A percentile compares a stretch with the other conserved stretches of the same genome.
These are phyloP conservation scores for Ptilonorhynchus violaceus DNA, from an alignment of 2,113 vertebrate species.

Conservation along the genomic window DNA sequence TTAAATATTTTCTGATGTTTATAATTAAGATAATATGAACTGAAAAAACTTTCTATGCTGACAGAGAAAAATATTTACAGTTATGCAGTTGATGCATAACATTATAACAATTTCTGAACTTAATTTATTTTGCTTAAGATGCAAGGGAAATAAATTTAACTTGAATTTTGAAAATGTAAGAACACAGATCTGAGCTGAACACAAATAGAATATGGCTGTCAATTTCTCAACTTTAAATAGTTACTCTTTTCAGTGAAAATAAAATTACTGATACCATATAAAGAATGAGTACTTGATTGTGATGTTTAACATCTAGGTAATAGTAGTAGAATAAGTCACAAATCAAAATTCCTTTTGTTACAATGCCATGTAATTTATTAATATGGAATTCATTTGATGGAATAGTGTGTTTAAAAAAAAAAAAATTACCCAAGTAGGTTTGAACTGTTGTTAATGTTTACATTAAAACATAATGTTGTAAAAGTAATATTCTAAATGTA, in stretches of 20 bases:
- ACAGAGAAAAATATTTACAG: not conserved
- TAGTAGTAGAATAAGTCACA: not conserved
- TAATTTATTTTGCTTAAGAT: not conserved
- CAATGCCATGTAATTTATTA: not conserved
- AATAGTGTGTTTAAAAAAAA: not conserved
- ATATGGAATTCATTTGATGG: not conserved
- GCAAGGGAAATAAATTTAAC: not conserved
- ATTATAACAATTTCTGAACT: not conserved
- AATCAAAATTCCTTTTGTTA: not conserved
- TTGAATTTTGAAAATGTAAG: not conserved
- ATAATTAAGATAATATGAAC: not conserved
- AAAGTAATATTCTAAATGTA: not conserved
- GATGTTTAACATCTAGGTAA: not conserved
- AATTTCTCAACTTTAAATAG: not conserved
- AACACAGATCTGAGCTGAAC: not conserved
- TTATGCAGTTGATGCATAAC: not conserved
- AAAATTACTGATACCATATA: not conserved
- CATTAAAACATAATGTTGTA: not conserved
- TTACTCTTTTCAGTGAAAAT: not conserved
- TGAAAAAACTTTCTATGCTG: not conserved
- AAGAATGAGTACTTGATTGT: not conserved
- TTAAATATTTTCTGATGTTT: not conserved
- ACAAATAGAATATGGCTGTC: not conserved
- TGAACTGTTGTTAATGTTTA: not conserved
- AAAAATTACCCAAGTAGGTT: not conserved